Evolutionary conservation across 2,797 vertebrate genomes (phyloP), one percentile per base, ranked within the genome.

Genomic region (Danio choprae): DNA sequence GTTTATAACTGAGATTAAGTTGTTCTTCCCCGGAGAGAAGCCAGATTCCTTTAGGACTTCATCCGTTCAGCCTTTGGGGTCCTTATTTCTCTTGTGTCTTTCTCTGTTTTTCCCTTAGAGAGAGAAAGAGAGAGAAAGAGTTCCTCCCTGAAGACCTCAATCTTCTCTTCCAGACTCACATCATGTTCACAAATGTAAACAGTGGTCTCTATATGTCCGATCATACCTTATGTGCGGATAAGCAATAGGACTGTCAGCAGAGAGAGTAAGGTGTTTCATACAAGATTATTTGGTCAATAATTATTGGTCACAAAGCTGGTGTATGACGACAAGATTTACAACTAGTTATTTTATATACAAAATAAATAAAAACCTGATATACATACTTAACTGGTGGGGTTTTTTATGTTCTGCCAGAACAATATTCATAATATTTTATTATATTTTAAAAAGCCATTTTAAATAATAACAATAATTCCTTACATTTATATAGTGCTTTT

Each of bases 41-140:
- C 13, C 20, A 8, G 70, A 59, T 36, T 73, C 55, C 41, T 73
- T 59, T 73, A 59, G 70, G 70, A 73, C 41, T 73, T 22, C 22
- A 36, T 58, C 18, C 18, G 38, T 22, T 56, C 38, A 72, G 40
- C 70, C 20, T 73, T 44, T 11, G 70, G 70, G 70, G 73, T 73
- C 13, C 40, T 58, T 56, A 43, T 58, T 43, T 58, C 51, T 72
- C 53, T 7, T 29, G 13, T 18, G 46, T 79, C 12, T 62, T 62
- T 15, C 56, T 16, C 50, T 68, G 29, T 75, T 22, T 55, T 83
- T 63, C 73, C 46, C 82, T 84, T 84, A 36, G 64, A 85, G 83
- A 78, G 43, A 20, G 22, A 16, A n/a, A 59, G 12, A 3, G 22
- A 3, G 16, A 29, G 56, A 38, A 74, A 38, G 18, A 3, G 16